Evolutionary conservation across 37 sponge, comb jelly and placozoan genomes (phyloP).

Genomic region (Chondrilla cf. caribensis): DNA sequence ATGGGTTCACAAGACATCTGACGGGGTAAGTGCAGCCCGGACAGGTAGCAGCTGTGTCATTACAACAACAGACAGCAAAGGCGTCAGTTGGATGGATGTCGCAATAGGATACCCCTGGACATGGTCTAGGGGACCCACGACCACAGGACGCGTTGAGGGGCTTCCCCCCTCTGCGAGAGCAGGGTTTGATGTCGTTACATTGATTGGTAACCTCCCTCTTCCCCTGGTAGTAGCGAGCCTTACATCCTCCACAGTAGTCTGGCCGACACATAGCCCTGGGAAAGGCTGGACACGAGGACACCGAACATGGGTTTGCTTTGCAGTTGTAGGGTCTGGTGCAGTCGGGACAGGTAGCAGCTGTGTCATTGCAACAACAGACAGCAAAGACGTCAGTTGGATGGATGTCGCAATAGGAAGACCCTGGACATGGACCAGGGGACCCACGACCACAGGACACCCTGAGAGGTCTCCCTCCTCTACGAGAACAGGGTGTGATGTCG

Average conservation of each 20-base stretch:
- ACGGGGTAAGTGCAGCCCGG: background rate
- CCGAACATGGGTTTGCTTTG: background rate
- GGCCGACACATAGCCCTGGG: background rate
- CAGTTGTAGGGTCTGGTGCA: background rate
- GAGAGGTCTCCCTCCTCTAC: background rate
- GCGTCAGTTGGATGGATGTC: constrained; percentile 14
- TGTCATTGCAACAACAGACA: constrained; percentile 13
- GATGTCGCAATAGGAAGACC: constrained; percentile 8
- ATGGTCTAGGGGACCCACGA: background rate
- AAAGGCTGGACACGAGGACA: constrained; percentile 5
- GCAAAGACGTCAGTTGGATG: constrained; percentile 12
- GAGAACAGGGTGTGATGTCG: background rate
- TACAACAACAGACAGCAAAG: constrained; percentile 15
- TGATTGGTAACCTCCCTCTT: background rate
- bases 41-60: background rate
- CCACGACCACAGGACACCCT: constrained; percentile 9
- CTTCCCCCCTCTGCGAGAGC: background rate
- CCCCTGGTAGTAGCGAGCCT: background rate
- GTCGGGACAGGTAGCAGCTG: constrained; percentile 6
- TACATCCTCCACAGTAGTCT: constrained; percentile 25
- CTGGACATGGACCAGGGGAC: background rate
- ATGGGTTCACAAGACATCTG: constrained; percentile 6
- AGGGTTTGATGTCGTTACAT: background rate
- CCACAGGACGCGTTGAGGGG: background rate
- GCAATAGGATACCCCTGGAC: constrained; percentile 10